Base-by-base conservation (phyloP, 2,797 vertebrate species). In the Capromys pilorides region DNA sequence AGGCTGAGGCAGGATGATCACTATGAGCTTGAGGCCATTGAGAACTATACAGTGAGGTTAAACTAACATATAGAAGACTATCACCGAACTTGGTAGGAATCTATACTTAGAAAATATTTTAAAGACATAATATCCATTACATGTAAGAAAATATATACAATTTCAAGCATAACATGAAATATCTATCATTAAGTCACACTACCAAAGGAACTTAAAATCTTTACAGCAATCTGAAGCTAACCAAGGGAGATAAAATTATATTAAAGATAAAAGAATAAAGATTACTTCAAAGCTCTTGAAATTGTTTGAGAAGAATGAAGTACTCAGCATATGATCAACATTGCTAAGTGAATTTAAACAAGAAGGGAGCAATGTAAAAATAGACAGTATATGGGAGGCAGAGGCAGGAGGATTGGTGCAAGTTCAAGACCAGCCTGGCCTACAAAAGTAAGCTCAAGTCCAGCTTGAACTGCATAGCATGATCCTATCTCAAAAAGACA, bases 101-200 rank as follows among this genome's bases (percentile, higher is more conserved):
- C 22, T 86, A 9, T 54, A 59, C 78, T 77, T 81, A 67, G 66
- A 95, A 64, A 57, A 81, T 61, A 31, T 57, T 45, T 82, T 13
- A 90, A 80, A 93, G 26, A 87, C 3, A 78, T 12, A 62, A 4
- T 64, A 79, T 67, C 13, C 80, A 18, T 51, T 81, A 81, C 77
- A 77, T 7, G 36, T 61, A 21, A 94, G 49, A 94, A 97, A 93
- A 80, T 90, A 14, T 33, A n/a, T 41, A 39, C 14, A 78, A 92
- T 62, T 85, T 88, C 21, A 71, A 78, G 39, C 67, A 81, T 90
- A 79, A 94, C 94, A 71, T 81, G 41, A 85, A 95, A 62, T 13
- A 82, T 79, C 16, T 84, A 79, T 83, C 28, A 78, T 75, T 89
- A 66, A n/a, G 14, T 86, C 14, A 31, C 33, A 82, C 78, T 86